Conservation (phyloP, 2,888 invertebrate species). For the Nomada ruficornis region DNA sequence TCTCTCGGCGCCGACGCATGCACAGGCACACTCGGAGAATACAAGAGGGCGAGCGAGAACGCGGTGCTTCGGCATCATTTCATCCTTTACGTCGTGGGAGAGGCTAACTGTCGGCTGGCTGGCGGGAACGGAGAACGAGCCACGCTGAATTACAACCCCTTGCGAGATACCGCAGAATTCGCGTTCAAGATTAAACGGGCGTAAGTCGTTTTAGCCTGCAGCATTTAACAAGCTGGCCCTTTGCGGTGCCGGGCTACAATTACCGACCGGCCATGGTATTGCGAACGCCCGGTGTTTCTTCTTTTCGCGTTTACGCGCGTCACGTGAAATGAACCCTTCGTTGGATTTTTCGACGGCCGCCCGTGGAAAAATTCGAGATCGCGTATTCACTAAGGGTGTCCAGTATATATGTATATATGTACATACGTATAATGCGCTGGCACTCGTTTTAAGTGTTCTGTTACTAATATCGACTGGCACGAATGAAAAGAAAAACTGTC, state of each 20-base stretch:
- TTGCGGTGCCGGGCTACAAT: slow-evolving; percentile 53
- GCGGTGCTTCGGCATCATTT: slow-evolving; percentile 74
- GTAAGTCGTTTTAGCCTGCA: slow-evolving; percentile 79
- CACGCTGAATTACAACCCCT: slow-evolving; percentile 82
- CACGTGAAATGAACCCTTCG: not conserved
- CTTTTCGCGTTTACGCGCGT: slow-evolving; percentile 14
- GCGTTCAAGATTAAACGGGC: slow-evolving; percentile 83
- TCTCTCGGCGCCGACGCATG: not conserved
- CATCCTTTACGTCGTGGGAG: slow-evolving; percentile 78
- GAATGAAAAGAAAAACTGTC: too few relatives aligned
- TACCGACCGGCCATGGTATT: slow-evolving; percentile 24
- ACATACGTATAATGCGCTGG: too few relatives aligned
- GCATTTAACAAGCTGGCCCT: slow-evolving; percentile 71
- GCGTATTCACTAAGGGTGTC: too few relatives aligned
- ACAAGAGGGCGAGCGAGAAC: slow-evolving; percentile 36
- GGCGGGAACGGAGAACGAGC: slow-evolving; percentile 68
- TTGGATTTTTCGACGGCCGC: too few relatives aligned
- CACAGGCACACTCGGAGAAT: slow-evolving; percentile 9
- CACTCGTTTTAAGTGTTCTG: too few relatives aligned
- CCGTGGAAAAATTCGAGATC: too few relatives aligned
- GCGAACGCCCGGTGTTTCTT: slow-evolving; percentile 28
- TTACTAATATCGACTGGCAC: too few relatives aligned
- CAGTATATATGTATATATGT: too few relatives aligned
- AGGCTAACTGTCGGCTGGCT: slow-evolving; percentile 38
- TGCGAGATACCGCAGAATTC: slow-evolving; percentile 83